Conservation (phyloP, 2,797 vertebrate genomes). For the Buphagus erythrorhynchus region DNA sequence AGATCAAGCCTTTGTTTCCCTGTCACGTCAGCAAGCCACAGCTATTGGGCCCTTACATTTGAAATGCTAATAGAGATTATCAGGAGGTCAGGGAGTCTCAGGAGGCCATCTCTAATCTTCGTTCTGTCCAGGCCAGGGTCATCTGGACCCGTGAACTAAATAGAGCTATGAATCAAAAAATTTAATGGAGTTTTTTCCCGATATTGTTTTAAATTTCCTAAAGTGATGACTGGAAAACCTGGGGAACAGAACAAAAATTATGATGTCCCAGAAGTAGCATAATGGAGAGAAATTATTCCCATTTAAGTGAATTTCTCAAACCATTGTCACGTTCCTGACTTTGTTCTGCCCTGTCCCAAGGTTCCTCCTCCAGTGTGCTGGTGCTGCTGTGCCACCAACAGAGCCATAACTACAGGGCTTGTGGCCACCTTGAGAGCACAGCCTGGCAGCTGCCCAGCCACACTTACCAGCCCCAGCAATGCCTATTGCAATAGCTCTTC, state of each 20-base stretch:
- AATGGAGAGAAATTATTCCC: neutral
- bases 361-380: neutral
- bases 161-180: neutral
- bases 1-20: constrained; percentile 37
- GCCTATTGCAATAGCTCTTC: neutral
- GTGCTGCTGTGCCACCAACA: neutral
- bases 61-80: constrained; percentile 66
- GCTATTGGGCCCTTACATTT: constrained; percentile 22
- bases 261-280: neutral
- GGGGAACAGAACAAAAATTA: neutral
- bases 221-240: neutral
- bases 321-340: rapidly evolving
- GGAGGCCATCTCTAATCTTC: neutral
- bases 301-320: neutral
- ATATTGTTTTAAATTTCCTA: neutral
- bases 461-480: neutral
- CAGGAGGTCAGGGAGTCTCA: constrained; percentile 2
- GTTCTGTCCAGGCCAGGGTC: neutral
- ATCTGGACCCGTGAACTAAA: neutral
- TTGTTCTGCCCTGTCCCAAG: neutral
- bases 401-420: neutral
- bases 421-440: neutral
- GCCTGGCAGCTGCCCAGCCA: neutral
- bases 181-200: rapidly evolving
- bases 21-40: neutral